Conservation (phyloP, 2,113 vertebrate species). For the Delphinus delphis region DNA sequence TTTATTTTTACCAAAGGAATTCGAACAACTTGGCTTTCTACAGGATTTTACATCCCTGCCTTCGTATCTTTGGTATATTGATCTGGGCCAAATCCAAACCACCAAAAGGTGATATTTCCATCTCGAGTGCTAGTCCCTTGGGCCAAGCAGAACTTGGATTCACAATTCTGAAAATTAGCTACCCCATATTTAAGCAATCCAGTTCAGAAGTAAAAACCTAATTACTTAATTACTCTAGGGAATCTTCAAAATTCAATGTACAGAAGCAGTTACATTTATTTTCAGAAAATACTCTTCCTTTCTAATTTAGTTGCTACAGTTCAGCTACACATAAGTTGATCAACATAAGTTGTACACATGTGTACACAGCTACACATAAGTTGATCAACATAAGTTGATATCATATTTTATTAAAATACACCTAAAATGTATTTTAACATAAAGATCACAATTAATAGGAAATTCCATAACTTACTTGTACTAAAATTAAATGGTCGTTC, state of each 20-base stretch:
- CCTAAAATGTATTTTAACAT: neutral
- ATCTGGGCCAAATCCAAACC: neutral
- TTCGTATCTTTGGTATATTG: neutral
- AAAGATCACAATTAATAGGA: neutral
- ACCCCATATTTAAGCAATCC: constrained; percentile 54
- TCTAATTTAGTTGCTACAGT: neutral
- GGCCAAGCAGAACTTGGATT: neutral
- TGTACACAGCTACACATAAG: neutral
- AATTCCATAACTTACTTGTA: neutral
- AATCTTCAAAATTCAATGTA: constrained; percentile 27
- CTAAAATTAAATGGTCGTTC: constrained; percentile 7
- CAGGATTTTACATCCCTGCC: neutral
- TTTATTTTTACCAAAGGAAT: constrained; percentile 14
- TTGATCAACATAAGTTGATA: neutral
- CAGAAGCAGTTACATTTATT: constrained; percentile 40
- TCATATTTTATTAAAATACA: neutral
- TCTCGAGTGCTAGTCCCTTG: neutral
- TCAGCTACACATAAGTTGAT: neutral
- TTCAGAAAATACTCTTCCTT: constrained; percentile 35
- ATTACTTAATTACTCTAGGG: constrained; percentile 60
- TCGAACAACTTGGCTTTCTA: neutral
- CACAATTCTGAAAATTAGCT: constrained; percentile 57
- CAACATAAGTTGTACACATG: no score
- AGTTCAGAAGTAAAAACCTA: constrained; percentile 54
- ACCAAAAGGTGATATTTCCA: neutral